Evolutionary conservation across 1,140 invertebrate species (phyloP), one percentile per base, ranked within the genome.

Genomic region (Tetramorium alpestre): DNA sequence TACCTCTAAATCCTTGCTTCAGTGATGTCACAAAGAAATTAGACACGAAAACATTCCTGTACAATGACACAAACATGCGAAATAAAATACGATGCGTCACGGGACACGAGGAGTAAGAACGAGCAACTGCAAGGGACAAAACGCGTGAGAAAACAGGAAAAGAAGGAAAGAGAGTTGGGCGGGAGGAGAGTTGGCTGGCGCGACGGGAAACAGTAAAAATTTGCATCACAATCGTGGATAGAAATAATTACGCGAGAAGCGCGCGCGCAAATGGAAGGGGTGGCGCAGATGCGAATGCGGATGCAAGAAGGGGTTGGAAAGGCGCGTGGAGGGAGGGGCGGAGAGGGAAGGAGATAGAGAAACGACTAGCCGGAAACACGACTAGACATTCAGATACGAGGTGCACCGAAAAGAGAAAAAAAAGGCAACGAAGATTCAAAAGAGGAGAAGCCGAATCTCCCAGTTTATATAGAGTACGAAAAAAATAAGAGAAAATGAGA

Each of bases 211-310:
- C 93, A 93, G 92, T 89, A 92, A 94, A 94, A 94, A 94, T 95
- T 95, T 94, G 94, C 94, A 94, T 94, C 84, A 94, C 94, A 95
- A 94, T 94, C 93, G 94, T 86, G 92, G 93, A 93, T 93, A 93
- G 93, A 95, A 94, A 94, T 94, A 95, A 95, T 95, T 94, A 94
- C 93, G 92, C 90, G 91, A 94, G 92, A 93, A 93, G 91, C 92
- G 91, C 86, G 88, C 65, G 84, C 70, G 62, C 67, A n/a, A 72
- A 85, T 72, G 80, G 89, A 91, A 91, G 91, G 88, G 87, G 78
- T 84, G 89, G 90, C 41, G 76, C 84, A 87, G 86, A 86, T 84
- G 80, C 85, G 86, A 90, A 91, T 84, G 86, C 87, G 87, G 87
- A 89, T 85, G 88, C 70, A 85, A 72, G 85, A 38, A 64, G 62